Evolutionary conservation across 2,888 invertebrate species (phyloP).

Genomic region (Mesodorylaimus sp.): DNA sequence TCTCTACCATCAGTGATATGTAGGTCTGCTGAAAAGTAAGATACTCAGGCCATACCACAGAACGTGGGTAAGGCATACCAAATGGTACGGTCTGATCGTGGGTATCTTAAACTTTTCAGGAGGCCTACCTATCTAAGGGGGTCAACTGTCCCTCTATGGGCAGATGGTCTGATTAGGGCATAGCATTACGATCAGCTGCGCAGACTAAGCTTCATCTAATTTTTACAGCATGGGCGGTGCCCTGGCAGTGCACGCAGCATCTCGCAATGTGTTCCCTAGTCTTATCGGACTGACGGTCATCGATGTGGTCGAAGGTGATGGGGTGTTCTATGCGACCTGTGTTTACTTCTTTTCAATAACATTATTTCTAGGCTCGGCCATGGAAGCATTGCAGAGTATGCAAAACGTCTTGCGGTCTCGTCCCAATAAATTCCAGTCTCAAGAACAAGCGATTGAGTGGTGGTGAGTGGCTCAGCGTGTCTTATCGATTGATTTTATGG

Average conservation of each 20-base stretch:
- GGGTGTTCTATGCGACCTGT: slow-evolving; percentile 9
- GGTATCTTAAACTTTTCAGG: too few relatives aligned
- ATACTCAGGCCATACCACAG: too few relatives aligned
- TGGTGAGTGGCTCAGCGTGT: slow-evolving; percentile 42
- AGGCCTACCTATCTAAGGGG: too few relatives aligned
- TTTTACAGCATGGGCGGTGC: slow-evolving; percentile 82
- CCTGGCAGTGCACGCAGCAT: slow-evolving; percentile 60
- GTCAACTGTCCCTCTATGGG: too few relatives aligned
- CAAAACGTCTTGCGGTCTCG: slow-evolving; percentile 74
- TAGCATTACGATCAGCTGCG: too few relatives aligned
- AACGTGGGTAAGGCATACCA: too few relatives aligned
- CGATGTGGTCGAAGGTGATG: slow-evolving; percentile 96
- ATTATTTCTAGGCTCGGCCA: slow-evolving; percentile 48
- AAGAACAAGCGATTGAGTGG: slow-evolving; percentile 90
- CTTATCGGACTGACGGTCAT: slow-evolving; percentile 70
- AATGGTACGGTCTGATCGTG: too few relatives aligned
- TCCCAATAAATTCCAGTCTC: slow-evolving; percentile 63
- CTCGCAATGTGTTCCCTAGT: slow-evolving; percentile 42
- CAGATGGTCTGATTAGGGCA: too few relatives aligned
- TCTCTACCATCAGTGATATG: too few relatives aligned
- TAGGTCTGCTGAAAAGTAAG: too few relatives aligned
- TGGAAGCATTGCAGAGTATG: slow-evolving; percentile 87
- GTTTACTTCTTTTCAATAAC: slow-evolving; percentile 3
- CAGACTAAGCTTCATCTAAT: slow-evolving; percentile 5
- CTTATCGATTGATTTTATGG: slow-evolving; percentile 10